Conservation (phyloP, 2,888 invertebrate genomes). For the Pachydiplax longipennis region DNA sequence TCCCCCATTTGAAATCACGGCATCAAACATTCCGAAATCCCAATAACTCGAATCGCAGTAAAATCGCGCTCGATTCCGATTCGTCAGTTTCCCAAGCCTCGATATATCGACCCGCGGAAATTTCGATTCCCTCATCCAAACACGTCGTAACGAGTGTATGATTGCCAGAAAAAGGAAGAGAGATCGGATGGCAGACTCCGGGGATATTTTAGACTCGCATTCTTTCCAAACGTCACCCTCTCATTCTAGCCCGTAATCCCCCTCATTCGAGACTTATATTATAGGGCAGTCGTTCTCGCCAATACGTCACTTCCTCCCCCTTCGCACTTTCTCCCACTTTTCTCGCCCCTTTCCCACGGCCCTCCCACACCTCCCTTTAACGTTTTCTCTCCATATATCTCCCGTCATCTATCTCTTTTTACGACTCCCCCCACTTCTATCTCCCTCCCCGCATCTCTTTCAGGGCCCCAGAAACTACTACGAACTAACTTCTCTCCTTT, state of each 20-base stretch:
- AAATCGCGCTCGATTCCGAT: no score
- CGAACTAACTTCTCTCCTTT: constrained; percentile 34
- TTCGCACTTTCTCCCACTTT: background rate
- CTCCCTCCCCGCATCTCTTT: background rate
- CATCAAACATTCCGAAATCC: background rate
- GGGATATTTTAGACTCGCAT: no score
- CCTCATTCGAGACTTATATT: no score
- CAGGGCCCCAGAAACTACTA: background rate
- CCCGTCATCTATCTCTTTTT: constrained; percentile 5
- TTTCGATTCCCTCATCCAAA: no score
- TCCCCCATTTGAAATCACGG: background rate
- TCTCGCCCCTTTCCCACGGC: background rate
- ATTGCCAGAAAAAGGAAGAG: no score
- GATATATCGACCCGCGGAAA: no score
- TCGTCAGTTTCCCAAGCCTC: no score
- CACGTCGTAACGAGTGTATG: no score
- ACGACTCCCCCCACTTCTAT: background rate
- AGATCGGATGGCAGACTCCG: no score
- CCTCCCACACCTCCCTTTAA: background rate
- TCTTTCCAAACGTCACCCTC: no score
- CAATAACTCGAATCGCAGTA: no score
- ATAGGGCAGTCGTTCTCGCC: background rate
- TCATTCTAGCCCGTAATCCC: no score
- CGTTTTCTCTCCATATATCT: background rate
- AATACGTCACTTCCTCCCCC: background rate